phyloP scores from a whole-genome alignment of 2,888 invertebrate species.

The Melinaea menophilus region DNA sequence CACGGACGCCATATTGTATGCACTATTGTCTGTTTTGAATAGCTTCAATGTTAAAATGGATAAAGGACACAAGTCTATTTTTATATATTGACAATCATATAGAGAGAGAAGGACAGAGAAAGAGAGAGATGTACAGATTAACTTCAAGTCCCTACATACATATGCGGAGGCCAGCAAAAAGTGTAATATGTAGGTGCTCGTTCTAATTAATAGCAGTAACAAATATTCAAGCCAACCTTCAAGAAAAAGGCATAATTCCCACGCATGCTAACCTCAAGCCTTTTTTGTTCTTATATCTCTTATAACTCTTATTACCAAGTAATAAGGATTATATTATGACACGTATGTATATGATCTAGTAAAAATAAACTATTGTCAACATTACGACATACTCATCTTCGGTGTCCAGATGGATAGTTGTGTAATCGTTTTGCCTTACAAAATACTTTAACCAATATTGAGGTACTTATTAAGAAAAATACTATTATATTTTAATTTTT shows the following conservation, averaged over 20 bases:
- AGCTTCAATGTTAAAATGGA: background rate
- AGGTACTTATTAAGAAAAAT: background rate
- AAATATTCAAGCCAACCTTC: constrained; percentile 3
- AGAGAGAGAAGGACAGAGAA: too few species aligned
- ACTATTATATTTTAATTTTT: background rate
- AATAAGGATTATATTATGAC: background rate
- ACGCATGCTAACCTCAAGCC: constrained; percentile 2
- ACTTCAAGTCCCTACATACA: too few species aligned
- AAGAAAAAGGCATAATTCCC: constrained; percentile 8
- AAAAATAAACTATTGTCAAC: constrained; percentile 16
- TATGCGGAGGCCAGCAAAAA: background rate
- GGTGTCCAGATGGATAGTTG: constrained; percentile 48
- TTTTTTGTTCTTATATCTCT: background rate
- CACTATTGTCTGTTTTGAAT: constrained; percentile 10
- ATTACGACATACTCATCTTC: constrained; percentile 41
- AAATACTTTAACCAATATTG: background rate
- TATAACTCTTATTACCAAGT: background rate
- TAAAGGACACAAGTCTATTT: background rate
- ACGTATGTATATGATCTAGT: constrained; percentile 5
- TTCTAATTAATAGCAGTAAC: constrained; percentile 2
- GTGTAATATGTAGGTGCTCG: background rate
- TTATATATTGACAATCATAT: background rate
- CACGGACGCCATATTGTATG: constrained; percentile 16
- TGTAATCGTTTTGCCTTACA: constrained; percentile 1
- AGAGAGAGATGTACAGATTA: too few species aligned